Evolutionary conservation across 37 sponge, comb jelly and placozoan genomes (phyloP).

Genomic region (Petrosia ficiformis): DNA sequence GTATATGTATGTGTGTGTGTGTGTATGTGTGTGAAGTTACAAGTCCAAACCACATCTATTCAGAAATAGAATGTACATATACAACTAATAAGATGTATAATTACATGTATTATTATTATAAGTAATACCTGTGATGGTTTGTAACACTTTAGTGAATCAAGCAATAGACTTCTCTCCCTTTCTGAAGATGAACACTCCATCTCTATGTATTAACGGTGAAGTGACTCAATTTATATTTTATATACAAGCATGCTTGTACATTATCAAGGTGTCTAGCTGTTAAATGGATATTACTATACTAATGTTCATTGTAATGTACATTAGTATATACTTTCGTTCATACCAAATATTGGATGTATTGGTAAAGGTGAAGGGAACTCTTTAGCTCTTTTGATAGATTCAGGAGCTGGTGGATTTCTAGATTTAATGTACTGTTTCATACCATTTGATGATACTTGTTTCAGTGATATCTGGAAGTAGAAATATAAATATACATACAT

Average conservation of each 20-base stretch:
- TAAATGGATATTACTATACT: neutral
- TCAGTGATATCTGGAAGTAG: conserved; percentile 26
- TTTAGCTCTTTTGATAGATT: conserved; percentile 71
- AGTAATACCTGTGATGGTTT: conserved; percentile 65
- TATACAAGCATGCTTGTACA: neutral
- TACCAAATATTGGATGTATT: conserved; percentile 67
- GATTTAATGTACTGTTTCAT: conserved; percentile 82
- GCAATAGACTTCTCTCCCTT: conserved; percentile 10
- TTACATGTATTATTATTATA: too few species aligned
- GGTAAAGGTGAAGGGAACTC: conserved; percentile 46
- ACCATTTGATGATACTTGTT: conserved; percentile 66
- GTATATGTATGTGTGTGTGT: too few species aligned
- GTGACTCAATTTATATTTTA: neutral
- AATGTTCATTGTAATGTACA: neutral
- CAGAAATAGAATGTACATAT: too few species aligned
- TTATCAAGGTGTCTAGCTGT: neutral
- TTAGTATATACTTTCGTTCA: neutral
- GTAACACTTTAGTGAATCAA: conserved; percentile 49
- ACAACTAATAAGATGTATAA: too few species aligned
- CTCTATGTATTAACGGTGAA: neutral
- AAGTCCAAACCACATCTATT: too few species aligned
- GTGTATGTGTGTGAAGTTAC: too few species aligned
- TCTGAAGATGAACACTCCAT: conserved; percentile 27
- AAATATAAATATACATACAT: neutral
- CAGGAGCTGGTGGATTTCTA: conserved; percentile 59